Base-by-base conservation (phyloP, 2,797 vertebrate species). In the Lagorchestes hirsutus region DNA sequence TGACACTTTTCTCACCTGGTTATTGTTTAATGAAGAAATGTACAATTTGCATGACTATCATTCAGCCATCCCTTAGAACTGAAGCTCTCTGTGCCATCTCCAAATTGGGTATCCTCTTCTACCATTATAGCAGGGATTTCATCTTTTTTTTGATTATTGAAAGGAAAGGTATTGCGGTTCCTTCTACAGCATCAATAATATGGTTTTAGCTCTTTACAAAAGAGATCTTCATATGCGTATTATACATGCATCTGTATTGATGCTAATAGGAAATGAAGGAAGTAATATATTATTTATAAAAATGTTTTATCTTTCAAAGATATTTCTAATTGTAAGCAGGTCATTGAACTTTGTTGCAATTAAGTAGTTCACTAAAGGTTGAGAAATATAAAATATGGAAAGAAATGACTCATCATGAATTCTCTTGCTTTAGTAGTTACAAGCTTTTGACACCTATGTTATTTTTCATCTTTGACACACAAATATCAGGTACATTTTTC, bases 401-500 rank as follows among this genome's bases (percentile, higher is more conserved):
- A 97, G 92, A 90, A 9, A 10, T 91, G 87, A 27, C 16, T 90
- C 24, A 54, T 82, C 40, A 52, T 4, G 54, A 93, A 93, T 91
- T 87, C 28, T 67, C 57, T 92, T 57, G 24, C 58, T 27, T 96
- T 92, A 67, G 59, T 96, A 40, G 13, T 96, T 96, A 87, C 54
- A 34, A 96, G 27, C 62, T 94, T 28, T 56, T 93, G 59, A 94
- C 96, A 57, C 94, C 54, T 96, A 94, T 74, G 94, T 82, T 95
- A 93, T 95, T 95, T 24, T 67, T 91, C 59, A 1, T 62, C 55
- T 96, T 95, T 67, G 4, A 95, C 92, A 93, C 93, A 92, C 90
- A 92, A 95, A 91, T 82, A 82, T 46, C 40, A 82, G 18, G 34
- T 50, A n/a, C 91, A 31, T 54, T 95, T 93, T 91, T 3, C 2